These are phyloP conservation scores for Drosophila ogumai DNA, from an alignment of 1,140 invertebrate species.

Conservation along the genomic window DNA sequence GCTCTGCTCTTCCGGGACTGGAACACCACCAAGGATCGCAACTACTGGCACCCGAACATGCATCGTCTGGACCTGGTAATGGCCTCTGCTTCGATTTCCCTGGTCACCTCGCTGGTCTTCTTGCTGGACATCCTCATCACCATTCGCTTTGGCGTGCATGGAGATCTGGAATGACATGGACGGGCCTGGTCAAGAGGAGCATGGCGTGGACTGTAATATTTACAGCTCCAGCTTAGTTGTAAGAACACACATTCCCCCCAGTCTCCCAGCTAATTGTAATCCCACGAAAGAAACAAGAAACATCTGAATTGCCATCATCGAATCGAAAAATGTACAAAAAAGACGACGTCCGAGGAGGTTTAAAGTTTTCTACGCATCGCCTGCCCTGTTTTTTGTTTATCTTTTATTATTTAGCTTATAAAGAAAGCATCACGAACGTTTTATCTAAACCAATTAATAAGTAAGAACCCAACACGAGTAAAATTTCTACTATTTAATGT, in stretches of 20 bases:
- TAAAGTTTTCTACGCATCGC: slow-evolving; percentile 44
- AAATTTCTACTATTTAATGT: slow-evolving; percentile 23
- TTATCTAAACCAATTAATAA: slow-evolving; percentile 69
- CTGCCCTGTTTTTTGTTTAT: slow-evolving; percentile 46
- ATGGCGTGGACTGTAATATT: slow-evolving; percentile 74
- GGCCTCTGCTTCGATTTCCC: slow-evolving; percentile 75
- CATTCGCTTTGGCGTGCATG: slow-evolving; percentile 78
- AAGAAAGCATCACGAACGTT: slow-evolving; percentile 48
- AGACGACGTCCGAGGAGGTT: slow-evolving; percentile 30
- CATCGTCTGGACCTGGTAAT: slow-evolving; percentile 81
- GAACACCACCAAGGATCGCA: slow-evolving; percentile 81
- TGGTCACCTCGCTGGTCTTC: slow-evolving; percentile 73
- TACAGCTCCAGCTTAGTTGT: slow-evolving; percentile 63
- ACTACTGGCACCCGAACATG: slow-evolving; percentile 85
- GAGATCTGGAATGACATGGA: slow-evolving; percentile 76
- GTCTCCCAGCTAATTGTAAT: slow-evolving; percentile 55
- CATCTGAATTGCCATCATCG: slow-evolving; percentile 74
- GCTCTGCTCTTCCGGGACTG: slow-evolving; percentile 79
- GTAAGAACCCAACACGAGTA: slow-evolving; percentile 50
- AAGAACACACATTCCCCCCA: slow-evolving; percentile 38
- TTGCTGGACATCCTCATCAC: slow-evolving; percentile 76
- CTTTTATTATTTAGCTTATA: slow-evolving; percentile 21
- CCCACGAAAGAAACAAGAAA: slow-evolving; percentile 45
- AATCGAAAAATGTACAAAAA: slow-evolving; percentile 72
- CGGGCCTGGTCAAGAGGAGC: not conserved